Base-by-base conservation (phyloP, 23 tunicate species). In the Oikopleura dioica region DNA sequence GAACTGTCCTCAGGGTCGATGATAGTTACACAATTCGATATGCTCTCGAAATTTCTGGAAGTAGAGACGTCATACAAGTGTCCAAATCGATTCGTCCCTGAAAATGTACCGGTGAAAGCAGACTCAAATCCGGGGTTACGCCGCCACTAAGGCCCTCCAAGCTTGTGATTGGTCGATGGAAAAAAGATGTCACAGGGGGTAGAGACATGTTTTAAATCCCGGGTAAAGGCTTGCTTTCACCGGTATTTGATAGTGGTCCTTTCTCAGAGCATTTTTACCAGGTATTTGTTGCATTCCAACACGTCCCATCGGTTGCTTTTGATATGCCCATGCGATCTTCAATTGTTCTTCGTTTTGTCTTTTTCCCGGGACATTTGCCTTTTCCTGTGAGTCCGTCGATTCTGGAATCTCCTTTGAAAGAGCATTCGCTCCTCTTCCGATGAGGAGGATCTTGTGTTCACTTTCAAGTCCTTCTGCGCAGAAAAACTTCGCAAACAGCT, bases 301-400 rank as follows among this genome's bases (percentile, higher is more conserved):
- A n/a, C n/a, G n/a, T n/a, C n/a, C n/a, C n/a, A n/a, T n/a, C n/a
- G 72, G 72, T 63, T 63, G 29, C 16, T 63, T 63, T 63, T 63
- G 72, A 28, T 63, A 63, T 4, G 72, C 72, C 72, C 72, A 63
- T 4, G 72, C 72, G 33, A 63, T 63, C 33, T 63, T 23, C 26
- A 63, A 63, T 63, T 63, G 16, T 63, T 63, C 33, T 12, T 63
- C 72, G 4, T 23, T 2, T 12, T 2, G 30, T 24, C 30, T 2
- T 63, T 63, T 63, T 63, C 26, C 72, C 33, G 16, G 72, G 26
- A 23, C 26, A 63, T 63, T 31, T 21, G 72, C 26, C 21, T 44
- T 44, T 44, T 9, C 55, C 55, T 44, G 21, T 9, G 16, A 9
- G 21, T 44, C 55, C 9, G 55, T 44, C 16, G 55, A 44, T 21